Evolutionary conservation across 2,888 invertebrate species (phyloP), one percentile per base, ranked within the genome.

Genomic region (Drosophila atripex): DNA sequence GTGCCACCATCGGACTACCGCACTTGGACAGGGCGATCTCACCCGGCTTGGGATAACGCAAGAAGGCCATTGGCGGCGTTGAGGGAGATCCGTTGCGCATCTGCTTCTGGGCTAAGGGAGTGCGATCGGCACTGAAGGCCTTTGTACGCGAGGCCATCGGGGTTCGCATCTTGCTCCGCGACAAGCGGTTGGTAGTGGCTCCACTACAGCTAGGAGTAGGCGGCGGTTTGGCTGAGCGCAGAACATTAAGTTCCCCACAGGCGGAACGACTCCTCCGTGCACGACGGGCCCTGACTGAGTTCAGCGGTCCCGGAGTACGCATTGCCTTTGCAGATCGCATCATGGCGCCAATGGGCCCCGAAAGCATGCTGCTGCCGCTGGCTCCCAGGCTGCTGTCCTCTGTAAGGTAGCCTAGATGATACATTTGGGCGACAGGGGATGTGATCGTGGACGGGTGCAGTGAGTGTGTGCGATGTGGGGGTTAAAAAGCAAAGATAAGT

Each of bases 401-500:
- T 91, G 91, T 91, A 91, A 91, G 90, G 90, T 91, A 91, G 80
- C 91, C 91, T 91, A 80, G 76, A 78, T 80, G 75, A 78, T 80
- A 75, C 75, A 88, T 76, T 86, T 75, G 35, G 65, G 72, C 71
- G 58, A 61, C 43, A 58, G 56, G 56, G 56, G 58, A 43, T 57
- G 50, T 16, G 68, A 46, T 52, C 43, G 43, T 60, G 53, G 57
- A n/a, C 41, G 52, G 18, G 52, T 71, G 70, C 51, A 41, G 47
- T 63, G 43, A 41, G 49, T 61, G 38, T 45, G 58, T 47, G 58
- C 41, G 32, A 54, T 66, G 53, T 8, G 30, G 21, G 12, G 9
- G 56, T 53, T 57, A 71, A 49, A 71, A 70, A 70, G 60, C 53
- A 60, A 54, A 53, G 25, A 50, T 28, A 8, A 55, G 61, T 70